Evolutionary conservation across 2,888 invertebrate genomes (phyloP).

Genomic region (Drosophila affinis): DNA sequence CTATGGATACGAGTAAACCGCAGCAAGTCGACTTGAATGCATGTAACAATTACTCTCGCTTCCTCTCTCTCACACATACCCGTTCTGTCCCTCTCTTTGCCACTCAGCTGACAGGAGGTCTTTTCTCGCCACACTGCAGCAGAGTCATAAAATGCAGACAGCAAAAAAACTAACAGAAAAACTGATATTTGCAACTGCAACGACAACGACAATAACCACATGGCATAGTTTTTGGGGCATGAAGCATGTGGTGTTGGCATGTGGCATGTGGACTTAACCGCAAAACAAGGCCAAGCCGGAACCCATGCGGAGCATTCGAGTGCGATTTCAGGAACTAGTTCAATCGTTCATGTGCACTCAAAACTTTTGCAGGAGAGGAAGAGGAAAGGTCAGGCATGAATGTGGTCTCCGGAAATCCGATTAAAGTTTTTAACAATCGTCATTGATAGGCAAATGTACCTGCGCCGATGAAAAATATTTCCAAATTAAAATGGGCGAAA

Average conservation of each 20-base stretch:
- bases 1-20: conserved; percentile 27
- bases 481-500: background rate
- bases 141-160: conserved; percentile 67
- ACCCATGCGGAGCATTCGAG: conserved; percentile 18
- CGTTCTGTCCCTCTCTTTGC: conserved; percentile 16
- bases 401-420: background rate
- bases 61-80: conserved; percentile 7
- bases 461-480: background rate
- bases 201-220: conserved; percentile 19
- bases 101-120: background rate
- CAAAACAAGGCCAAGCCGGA: conserved; percentile 50
- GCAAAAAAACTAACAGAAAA: conserved; percentile 33
- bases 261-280: conserved; percentile 32
- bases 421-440: background rate
- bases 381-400: background rate
- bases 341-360: conserved; percentile 4
- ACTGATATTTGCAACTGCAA: conserved; percentile 44
- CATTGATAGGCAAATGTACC: background rate
- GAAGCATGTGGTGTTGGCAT: conserved; percentile 6
- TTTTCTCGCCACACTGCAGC: conserved; percentile 10
- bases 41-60: conserved; percentile 69
- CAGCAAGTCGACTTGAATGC: conserved; percentile 51
- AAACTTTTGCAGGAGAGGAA: background rate
- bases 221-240: conserved; percentile 56
- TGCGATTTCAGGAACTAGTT: conserved; percentile 30